These are phyloP conservation scores for Leguminivora glycinivorella DNA, from an alignment of 1,140 invertebrate genomes.

Conservation along the genomic window DNA sequence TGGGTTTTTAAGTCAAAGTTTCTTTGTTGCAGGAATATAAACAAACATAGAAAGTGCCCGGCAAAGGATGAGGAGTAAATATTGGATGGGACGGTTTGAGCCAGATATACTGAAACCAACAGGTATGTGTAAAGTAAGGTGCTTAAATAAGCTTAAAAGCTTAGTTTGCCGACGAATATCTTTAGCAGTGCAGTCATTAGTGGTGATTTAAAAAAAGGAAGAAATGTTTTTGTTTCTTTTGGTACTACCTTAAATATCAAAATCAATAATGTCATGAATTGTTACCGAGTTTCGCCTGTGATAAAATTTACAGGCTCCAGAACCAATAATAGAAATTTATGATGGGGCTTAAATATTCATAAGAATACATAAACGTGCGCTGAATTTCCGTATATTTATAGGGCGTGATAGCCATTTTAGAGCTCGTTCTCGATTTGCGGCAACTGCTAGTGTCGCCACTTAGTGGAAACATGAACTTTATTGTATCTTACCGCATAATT, in stretches of 20 bases:
- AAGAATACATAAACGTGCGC: conserved; percentile 9
- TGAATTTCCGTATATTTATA: conserved; percentile 14
- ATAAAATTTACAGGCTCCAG: neutral
- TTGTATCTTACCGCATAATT: too few relatives aligned
- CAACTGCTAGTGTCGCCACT: neutral
- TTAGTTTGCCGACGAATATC: neutral
- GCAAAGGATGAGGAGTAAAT: conserved; percentile 75
- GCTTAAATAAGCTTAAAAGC: neutral
- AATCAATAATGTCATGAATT: neutral
- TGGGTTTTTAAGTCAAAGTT: conserved; percentile 34
- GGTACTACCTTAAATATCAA: neutral
- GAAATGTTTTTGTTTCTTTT: neutral
- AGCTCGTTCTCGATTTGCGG: neutral
- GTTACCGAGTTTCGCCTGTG: neutral
- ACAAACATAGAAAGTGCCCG: conserved; percentile 43
- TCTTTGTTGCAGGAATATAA: conserved; percentile 40
- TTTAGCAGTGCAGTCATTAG: neutral
- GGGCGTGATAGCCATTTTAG: neutral
- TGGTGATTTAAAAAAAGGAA: neutral
- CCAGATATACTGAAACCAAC: conserved; percentile 61
- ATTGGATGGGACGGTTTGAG: conserved; percentile 61
- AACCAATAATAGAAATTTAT: conserved; percentile 15
- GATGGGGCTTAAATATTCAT: conserved; percentile 17
- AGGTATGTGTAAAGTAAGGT: conserved; percentile 47
- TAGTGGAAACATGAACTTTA: neutral